These are phyloP conservation scores for Ceyx cyanopectus DNA, from an alignment of 2,113 vertebrate genomes.

Conservation along the genomic window DNA sequence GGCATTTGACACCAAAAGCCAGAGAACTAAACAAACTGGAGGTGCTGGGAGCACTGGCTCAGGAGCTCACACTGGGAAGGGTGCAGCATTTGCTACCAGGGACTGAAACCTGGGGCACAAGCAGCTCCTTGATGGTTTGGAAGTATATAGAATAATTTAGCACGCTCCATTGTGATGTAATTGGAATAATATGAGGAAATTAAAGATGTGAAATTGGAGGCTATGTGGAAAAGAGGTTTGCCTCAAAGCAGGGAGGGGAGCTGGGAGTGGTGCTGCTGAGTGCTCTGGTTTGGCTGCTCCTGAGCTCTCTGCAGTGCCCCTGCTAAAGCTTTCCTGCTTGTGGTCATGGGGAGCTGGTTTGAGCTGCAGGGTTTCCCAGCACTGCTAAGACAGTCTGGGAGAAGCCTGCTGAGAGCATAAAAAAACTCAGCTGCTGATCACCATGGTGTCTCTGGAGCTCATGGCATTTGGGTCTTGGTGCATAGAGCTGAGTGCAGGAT, in stretches of 20 bases:
- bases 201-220: neutral
- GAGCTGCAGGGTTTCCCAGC: neutral
- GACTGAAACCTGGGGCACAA: neutral
- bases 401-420: conserved; percentile 37
- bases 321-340: neutral
- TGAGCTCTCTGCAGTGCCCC: neutral
- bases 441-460: rapidly evolving
- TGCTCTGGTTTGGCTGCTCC: neutral
- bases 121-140: neutral
- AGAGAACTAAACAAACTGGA: neutral
- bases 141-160: neutral
- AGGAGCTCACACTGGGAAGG: neutral
- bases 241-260: neutral
- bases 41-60: neutral
- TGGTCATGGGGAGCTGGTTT: neutral
- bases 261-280: neutral
- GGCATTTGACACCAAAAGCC: conserved; percentile 39
- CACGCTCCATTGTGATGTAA: neutral
- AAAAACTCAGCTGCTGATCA: conserved; percentile 37
- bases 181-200: neutral
- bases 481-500: neutral
- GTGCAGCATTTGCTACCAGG: neutral
- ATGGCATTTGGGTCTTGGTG: conserved; percentile 23
- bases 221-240: neutral
- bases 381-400: neutral